Evolutionary conservation across 2,113 vertebrate species (phyloP), one percentile per base, ranked within the genome.

Genomic region (Melanotaenia duboulayi): DNA sequence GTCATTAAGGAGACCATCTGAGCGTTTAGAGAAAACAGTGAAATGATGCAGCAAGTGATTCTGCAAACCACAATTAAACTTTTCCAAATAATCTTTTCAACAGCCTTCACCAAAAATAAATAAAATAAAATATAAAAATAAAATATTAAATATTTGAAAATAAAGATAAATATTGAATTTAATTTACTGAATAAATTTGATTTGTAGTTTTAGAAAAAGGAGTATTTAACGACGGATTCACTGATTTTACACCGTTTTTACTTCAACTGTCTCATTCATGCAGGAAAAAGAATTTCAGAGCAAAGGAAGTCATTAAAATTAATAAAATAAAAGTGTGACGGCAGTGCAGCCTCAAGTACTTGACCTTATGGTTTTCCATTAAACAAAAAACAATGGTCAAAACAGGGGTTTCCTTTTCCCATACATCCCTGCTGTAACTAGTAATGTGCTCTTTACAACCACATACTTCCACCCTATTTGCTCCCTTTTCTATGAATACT

Each of bases 21-120:
- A 81, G 61, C 60, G 71, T 87, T 87, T 78, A 84, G 61, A 81
- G 69, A 72, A 81, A 79, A 87, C 68, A 86, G 78, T 78, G 69
- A 76, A 76, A 71, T 65, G 54, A 50, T 64, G 57, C 51, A 75
- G 76, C 40, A 65, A 82, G 62, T 56, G 59, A 81, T 60, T 77
- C 69, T 70, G 40, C 48, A 64, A 28, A 65, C 23, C 56, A 50
- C 17, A 24, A 22, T 58, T 20, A 59, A 80, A 13, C 20, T 66
- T 61, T 25, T 0, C 19, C 10, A 0, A 42, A 81, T 54, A 74
- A 13, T 61, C 28, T 24, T 35, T 28, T 46, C 13, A 50, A 23
- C 0, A 10, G 58, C n/a, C 3, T 7, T 25, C 10, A 60, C 5
- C 40, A 69, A 32, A 44, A 25, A 51, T 20, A 57, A 17, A 25